Evolutionary conservation across 1,140 invertebrate genomes (phyloP).

Genomic region (Dolichoris vasculosae): DNA sequence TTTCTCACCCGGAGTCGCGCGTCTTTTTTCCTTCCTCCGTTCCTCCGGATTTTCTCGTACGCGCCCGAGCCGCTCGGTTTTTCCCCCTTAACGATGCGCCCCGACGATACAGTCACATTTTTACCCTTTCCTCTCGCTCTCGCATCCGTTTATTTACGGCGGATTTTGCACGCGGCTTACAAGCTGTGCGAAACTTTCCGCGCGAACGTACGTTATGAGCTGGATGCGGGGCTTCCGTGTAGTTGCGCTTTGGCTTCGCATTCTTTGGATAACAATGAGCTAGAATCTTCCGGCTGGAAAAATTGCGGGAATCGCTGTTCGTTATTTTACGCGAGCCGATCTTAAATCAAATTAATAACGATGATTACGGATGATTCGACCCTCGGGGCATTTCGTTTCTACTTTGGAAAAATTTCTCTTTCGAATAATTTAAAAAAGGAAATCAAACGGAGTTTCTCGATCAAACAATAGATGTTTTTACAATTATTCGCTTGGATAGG

Average conservation of each 20-base stretch:
- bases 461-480: no score
- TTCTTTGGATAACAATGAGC: constrained; percentile 13
- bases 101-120: background rate
- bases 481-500: no score
- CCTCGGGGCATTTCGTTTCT: no score
- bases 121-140: background rate
- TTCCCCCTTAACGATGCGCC: constrained; percentile 11
- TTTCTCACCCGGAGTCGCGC: constrained; percentile 16
- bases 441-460: no score
- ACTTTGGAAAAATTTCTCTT: background rate
- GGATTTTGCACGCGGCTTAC: background rate
- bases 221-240: background rate
- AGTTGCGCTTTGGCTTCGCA: background rate
- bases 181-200: background rate
- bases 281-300: background rate
- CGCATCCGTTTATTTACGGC: background rate
- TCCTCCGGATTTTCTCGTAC: constrained; percentile 12
- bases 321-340: background rate
- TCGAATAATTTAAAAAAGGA: no score
- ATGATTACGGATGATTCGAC: background rate
- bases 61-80: background rate
- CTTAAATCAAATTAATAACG: background rate
- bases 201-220: background rate
- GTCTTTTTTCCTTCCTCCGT: background rate
- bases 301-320: background rate